Evolutionary conservation across 2,888 invertebrate species (phyloP).

Genomic region (Barypeithes pellucidus): DNA sequence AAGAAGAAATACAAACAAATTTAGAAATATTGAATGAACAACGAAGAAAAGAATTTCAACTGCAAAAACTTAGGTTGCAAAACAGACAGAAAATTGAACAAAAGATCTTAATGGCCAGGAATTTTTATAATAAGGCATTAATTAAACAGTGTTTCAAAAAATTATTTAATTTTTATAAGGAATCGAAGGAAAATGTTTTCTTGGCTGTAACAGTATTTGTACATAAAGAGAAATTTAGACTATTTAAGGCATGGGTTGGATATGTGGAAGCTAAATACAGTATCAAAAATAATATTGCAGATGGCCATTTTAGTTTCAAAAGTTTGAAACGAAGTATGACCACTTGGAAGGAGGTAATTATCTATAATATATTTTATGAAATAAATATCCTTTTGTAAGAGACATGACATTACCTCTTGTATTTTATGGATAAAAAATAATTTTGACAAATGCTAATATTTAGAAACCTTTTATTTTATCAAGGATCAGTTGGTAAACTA

Average conservation of each 20-base stretch:
- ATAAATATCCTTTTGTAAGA: too few species aligned
- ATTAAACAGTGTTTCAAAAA: slow-evolving; percentile 66
- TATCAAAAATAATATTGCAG: slow-evolving; percentile 74
- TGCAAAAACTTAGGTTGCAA: slow-evolving; percentile 75
- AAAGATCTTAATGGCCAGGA: slow-evolving; percentile 69
- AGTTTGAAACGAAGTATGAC: slow-evolving; percentile 71
- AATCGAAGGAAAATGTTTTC: slow-evolving; percentile 65
- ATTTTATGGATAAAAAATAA: too few species aligned
- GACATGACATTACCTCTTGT: too few species aligned
- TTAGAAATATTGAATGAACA: slow-evolving; percentile 77
- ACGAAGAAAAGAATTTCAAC: slow-evolving; percentile 74
- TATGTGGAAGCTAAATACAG: slow-evolving; percentile 59
- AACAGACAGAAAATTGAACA: slow-evolving; percentile 70
- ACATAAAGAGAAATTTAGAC: slow-evolving; percentile 57
- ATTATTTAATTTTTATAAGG: slow-evolving; percentile 66
- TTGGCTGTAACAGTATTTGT: slow-evolving; percentile 61
- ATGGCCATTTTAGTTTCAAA: slow-evolving; percentile 73
- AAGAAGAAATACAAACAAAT: slow-evolving; percentile 76
- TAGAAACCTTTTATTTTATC: too few species aligned
- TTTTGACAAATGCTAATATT: too few species aligned
- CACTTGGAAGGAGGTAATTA: slow-evolving; percentile 72
- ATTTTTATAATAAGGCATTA: slow-evolving; percentile 69
- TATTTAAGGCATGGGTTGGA: slow-evolving; percentile 58
- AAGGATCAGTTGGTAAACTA: too few species aligned
- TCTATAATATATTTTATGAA: too few species aligned